phyloP scores from a whole-genome alignment of 2,113 vertebrate species.

The Cyanistes caeruleus region DNA sequence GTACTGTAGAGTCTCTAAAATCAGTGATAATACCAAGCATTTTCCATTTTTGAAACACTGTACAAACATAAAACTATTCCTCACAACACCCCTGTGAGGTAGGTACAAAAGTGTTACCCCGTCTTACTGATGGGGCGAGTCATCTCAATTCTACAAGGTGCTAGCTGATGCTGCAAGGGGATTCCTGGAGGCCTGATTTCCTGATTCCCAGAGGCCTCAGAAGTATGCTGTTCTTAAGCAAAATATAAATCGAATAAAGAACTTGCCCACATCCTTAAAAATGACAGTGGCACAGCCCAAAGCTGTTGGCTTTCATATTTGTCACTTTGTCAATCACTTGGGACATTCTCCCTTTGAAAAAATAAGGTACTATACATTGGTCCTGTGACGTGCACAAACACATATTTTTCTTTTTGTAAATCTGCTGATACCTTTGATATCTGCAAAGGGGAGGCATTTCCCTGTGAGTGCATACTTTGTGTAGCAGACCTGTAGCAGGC shows the following conservation, averaged over 20 bases:
- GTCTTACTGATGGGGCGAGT: not conserved
- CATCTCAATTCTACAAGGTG: constrained; percentile 30
- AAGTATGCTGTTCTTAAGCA: not conserved
- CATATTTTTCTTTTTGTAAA: not conserved
- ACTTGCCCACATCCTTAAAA: not conserved
- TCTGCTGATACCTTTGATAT: not conserved
- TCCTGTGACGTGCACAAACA: not conserved
- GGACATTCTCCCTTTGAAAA: not conserved
- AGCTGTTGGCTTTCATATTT: not conserved
- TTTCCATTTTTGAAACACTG: constrained; percentile 35
- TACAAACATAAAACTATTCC: constrained; percentile 52
- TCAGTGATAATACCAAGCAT: not conserved
- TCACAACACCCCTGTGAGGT: constrained; percentile 69
- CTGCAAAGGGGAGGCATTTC: not conserved
- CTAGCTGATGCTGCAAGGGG: not conserved
- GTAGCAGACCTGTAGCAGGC: not conserved
- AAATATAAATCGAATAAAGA: not conserved
- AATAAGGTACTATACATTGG: not conserved
- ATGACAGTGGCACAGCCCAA: not conserved
- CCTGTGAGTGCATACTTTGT: not conserved
- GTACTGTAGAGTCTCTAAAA: constrained; percentile 45
- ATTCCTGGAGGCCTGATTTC: not conserved
- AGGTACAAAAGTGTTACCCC: constrained; percentile 14
- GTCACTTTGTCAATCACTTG: not conserved
- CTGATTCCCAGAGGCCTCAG: not conserved